Conservation (phyloP, 2,113 vertebrate genomes). For the Tachuris rubrigastra region DNA sequence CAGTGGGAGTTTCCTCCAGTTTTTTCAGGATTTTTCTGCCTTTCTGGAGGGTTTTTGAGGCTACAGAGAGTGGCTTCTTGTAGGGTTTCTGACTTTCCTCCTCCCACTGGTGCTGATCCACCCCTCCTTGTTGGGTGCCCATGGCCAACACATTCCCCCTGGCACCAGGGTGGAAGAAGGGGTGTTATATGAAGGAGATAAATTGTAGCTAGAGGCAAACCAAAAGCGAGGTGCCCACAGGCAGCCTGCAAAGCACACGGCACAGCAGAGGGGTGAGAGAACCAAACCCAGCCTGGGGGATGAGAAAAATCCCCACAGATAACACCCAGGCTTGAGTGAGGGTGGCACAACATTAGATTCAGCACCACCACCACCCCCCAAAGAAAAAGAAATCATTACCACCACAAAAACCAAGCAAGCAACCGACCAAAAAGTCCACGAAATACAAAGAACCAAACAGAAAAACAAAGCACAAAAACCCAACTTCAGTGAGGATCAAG, state of each 20-base stretch:
- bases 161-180: neutral
- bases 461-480: too few relatives aligned
- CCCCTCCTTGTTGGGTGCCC: neutral
- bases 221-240: neutral
- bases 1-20: neutral
- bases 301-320: neutral
- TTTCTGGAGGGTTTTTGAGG: neutral
- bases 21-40: neutral
- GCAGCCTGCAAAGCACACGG: neutral
- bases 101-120: neutral
- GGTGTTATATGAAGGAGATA: neutral
- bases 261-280: neutral
- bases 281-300: neutral
- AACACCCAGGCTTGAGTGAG: neutral
- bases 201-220: neutral
- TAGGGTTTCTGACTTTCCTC: neutral
- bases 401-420: too few relatives aligned
- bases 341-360: neutral
- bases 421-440: too few relatives aligned
- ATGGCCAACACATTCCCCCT: neutral
- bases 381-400: too few relatives aligned
- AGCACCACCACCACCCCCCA: neutral
- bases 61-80: neutral
- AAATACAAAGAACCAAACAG: too few relatives aligned
- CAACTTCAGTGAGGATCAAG: too few relatives aligned